phyloP scores from a whole-genome alignment of 2,888 invertebrate species.

The Chymomyza procnemis region DNA sequence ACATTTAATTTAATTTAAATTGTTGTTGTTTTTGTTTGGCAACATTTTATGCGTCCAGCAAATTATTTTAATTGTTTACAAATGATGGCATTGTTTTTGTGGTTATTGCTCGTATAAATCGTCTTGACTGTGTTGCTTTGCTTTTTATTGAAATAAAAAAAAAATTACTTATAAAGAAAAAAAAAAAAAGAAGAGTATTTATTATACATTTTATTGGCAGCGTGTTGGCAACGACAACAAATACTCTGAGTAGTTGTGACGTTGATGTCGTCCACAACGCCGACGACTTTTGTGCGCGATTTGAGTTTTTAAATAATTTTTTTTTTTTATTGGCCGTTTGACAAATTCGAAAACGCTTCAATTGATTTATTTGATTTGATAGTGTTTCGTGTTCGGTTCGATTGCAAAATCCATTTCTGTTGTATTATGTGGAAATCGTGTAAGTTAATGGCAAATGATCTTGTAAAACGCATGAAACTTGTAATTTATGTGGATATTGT shows the following conservation, averaged over 20 bases:
- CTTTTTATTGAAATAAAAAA: constrained; percentile 37
- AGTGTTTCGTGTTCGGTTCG: constrained; percentile 27
- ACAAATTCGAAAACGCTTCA: constrained; percentile 65
- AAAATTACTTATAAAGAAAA: constrained; percentile 12
- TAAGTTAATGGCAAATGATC: constrained; percentile 37
- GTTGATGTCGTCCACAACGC: not conserved
- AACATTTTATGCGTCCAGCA: constrained; percentile 28
- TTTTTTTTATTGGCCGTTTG: constrained; percentile 62
- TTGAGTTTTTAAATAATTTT: constrained; percentile 52
- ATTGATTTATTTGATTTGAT: constrained; percentile 68
- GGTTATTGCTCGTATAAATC: constrained; percentile 52
- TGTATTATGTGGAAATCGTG: constrained; percentile 22
- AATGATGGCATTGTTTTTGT: constrained; percentile 29
- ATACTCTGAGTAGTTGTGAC: constrained; percentile 1
- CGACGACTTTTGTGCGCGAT: constrained; percentile 38
- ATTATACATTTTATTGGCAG: constrained; percentile 62
- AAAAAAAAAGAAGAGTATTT: constrained; percentile 26
- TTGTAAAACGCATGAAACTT: constrained; percentile 45
- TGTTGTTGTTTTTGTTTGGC: constrained; percentile 29
- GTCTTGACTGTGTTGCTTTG: constrained; percentile 21
- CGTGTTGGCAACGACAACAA: not conserved
- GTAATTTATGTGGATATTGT: constrained; percentile 22
- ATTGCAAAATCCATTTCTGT: constrained; percentile 40
- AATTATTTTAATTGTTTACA: constrained; percentile 71
- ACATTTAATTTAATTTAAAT: constrained; percentile 29